Evolutionary conservation across 2,888 invertebrate genomes (phyloP), one percentile per base, ranked within the genome.

Genomic region (Chrysomela aeneicollis): DNA sequence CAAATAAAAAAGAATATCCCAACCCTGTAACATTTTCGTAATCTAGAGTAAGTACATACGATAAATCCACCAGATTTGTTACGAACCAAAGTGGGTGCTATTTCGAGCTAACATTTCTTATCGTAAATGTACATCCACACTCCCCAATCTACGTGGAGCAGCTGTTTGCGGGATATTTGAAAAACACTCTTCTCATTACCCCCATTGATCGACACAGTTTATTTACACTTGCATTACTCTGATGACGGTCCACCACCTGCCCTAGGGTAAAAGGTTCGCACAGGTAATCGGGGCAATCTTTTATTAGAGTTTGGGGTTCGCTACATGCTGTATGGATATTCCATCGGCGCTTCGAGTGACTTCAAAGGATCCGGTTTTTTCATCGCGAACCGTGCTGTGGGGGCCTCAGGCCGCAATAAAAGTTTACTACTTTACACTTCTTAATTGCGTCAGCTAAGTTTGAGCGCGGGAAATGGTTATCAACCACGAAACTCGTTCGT

Each of bases 221-320:
- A 42, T 42, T 42, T 42, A 42, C 42, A 42, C 42, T 42, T 42
- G 42, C 42, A 42, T 42, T 42, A 42, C n/a, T 35, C n/a, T 26
- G 32, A 8, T 42, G 3, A 42, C 15, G 15, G 42, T 42, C 15
- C 3, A n/a, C 15, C n/a, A n/a, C 42, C 15, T n/a, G n/a, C 15
- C 15, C 42, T 1, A 42, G 42, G 42, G 42, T 42, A 15, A 15
- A 42, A 15, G 15, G 42, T 42, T 15, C n/a, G 42, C 42, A 42
- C 42, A 42, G 42, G 42, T 42, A 42, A 42, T 15, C 15, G 42
- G 42, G 42, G n/a, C 4, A 15, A 42, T 42, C n/a, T 42, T 42
- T 42, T 42, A 42, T 42, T 15, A 42, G 3, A 42, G 3, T 42
- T 42, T 15, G 32, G 32, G 32, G 32, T 35, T 10, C 1, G 32